phyloP scores from a whole-genome alignment of 2,797 vertebrate species.

The Knipowitschia caucasica region DNA sequence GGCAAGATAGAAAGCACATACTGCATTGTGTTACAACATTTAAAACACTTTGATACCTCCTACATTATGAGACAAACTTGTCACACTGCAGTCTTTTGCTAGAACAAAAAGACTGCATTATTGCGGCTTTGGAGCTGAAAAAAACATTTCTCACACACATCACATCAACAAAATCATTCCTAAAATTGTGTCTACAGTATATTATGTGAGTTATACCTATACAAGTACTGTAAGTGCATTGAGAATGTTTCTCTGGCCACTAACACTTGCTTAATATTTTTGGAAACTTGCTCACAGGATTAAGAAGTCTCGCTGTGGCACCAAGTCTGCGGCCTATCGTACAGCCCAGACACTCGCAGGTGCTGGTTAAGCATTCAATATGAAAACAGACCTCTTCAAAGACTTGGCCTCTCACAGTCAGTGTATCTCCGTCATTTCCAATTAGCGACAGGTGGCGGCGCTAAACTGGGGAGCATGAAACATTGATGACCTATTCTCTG shows the following conservation, averaged over 20 bases:
- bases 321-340: conserved; percentile 28
- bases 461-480: conserved; percentile 64
- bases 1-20: too few relatives aligned
- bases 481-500: conserved; percentile 64
- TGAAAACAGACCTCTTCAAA: conserved; percentile 66
- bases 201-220: too few relatives aligned
- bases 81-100: too few relatives aligned
- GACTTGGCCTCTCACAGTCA: conserved; percentile 59
- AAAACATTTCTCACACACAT: too few relatives aligned
- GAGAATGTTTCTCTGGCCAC: conserved; percentile 19
- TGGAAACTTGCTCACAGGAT: conserved; percentile 36
- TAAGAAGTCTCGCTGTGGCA: conserved; percentile 16
- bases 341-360: conserved; percentile 32
- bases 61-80: too few relatives aligned
- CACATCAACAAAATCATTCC: too few relatives aligned
- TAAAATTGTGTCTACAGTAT: too few relatives aligned
- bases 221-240: too few relatives aligned
- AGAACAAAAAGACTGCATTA: too few relatives aligned
- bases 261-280: conserved; percentile 41
- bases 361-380: conserved; percentile 69
- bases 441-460: conserved; percentile 61
- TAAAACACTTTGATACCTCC: too few relatives aligned
- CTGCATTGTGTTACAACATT: too few relatives aligned
- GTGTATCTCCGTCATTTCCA: conserved; percentile 68
- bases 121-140: too few relatives aligned